phyloP scores from a whole-genome alignment of 2,888 invertebrate genomes.

The Acanthosoma haemorrhoidale region DNA sequence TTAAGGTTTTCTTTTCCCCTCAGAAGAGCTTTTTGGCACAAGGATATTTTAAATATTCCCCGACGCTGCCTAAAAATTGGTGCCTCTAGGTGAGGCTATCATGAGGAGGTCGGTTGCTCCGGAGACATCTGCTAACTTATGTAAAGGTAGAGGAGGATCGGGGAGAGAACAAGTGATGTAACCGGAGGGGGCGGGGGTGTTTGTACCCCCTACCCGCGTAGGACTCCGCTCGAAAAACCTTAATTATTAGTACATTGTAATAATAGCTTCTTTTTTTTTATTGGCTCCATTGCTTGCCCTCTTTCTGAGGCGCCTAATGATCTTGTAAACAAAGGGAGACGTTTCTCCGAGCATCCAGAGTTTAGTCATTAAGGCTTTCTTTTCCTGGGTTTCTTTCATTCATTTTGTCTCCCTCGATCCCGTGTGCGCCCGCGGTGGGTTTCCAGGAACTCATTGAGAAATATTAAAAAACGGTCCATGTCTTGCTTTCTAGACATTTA shows the following conservation, averaged over 20 bases:
- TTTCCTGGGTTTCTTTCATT: neutral
- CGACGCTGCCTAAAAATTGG: neutral
- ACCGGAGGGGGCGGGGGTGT: neutral
- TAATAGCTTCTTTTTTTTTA: too few species aligned
- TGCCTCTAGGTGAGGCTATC: neutral
- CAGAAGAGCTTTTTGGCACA: neutral
- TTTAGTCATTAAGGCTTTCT: neutral
- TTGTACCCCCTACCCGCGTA: neutral
- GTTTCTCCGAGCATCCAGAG: neutral
- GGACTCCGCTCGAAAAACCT: neutral
- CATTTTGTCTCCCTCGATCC: too few species aligned
- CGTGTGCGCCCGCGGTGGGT: too few species aligned
- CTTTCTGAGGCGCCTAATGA: neutral
- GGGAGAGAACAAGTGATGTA: neutral
- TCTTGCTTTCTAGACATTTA: too few species aligned
- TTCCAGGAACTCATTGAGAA: neutral
- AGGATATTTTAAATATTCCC: neutral
- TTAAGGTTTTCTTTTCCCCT: conserved; percentile 3
- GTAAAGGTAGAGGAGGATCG: neutral
- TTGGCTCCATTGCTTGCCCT: neutral
- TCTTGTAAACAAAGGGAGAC: neutral
- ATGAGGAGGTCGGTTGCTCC: neutral
- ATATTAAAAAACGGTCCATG: neutral
- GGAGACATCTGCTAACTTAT: neutral
- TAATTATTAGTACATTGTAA: conserved; percentile 1